Evolutionary conservation across 2,888 invertebrate species (phyloP), one percentile per base, ranked within the genome.

Genomic region (Trissolcus brochymenae): DNA sequence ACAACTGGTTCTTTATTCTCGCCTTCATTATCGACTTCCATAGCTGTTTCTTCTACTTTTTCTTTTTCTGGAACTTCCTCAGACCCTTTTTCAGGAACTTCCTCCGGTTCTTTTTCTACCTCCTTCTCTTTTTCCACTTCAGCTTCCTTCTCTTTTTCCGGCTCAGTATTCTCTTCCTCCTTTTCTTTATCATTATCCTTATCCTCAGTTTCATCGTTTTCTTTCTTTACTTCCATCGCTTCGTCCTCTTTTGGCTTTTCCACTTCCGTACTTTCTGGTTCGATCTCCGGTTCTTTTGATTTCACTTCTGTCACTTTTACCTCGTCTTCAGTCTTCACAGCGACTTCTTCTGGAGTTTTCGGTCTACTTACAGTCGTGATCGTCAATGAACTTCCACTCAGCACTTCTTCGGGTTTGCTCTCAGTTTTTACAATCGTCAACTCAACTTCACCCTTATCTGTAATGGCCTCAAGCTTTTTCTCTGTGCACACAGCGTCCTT

Each of bases 351-450:
- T 2, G 83, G 79, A 6, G 85, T 65, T 41, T 81, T 77, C 11
- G 81, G 64, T 60, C 81, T 84, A 9, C 83, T 76, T 2, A 89
- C 80, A 1, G 85, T 85, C 0, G 89, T 88, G n/a, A 89, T 89
- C 2, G 87, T 89, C 53, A 89, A 81, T 11, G 85, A 82, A 51
- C 83, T 84, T 60, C 82, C 79, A 79, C 86, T 50, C 54, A 84
- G 82, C 55, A 84, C 85, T 41, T 89, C 89, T 76, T 88, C 89
- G 3, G 81, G 71, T 82, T 89, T 89, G 40, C 81, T 85, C 74
- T 91, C 91, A 16, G 89, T 85, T 82, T 91, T 91, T 4, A 91
- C 89, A 14, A 90, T 86, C 3, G 90, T 90, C 71, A 91, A 82
- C 82, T 91, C 90, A 0, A 90, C 88, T 80, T 90, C 89, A 66